These are phyloP conservation scores for Oreochromis tanganicae DNA, from an alignment of 2,113 vertebrate genomes.

Conservation along the genomic window DNA sequence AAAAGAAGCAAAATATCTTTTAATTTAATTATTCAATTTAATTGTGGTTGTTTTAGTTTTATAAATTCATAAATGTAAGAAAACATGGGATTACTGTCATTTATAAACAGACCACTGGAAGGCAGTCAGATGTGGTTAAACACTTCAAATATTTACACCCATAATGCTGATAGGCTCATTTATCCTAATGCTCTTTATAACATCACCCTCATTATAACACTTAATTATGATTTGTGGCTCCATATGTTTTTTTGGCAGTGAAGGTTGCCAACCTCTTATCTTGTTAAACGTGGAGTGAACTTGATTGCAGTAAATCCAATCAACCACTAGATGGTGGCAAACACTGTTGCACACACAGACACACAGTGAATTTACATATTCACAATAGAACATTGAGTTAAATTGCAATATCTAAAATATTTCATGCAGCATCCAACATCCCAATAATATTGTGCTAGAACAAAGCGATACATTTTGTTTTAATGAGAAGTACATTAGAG, in stretches of 20 bases:
- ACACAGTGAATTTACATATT: background rate
- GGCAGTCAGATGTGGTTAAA: background rate
- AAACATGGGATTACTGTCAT: background rate
- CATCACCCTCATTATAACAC: fast-evolving
- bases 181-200: background rate
- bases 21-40: background rate
- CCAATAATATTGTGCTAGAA: background rate
- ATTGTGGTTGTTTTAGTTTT: background rate
- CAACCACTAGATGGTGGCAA: background rate
- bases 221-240: fast-evolving
- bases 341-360: background rate
- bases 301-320: background rate
- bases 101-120: background rate
- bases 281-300: background rate
- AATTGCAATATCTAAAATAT: background rate
- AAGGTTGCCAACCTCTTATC: fast-evolving
- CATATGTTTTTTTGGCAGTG: background rate
- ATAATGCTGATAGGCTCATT: background rate
- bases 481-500: background rate
- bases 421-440: background rate
- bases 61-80: fast-evolving
- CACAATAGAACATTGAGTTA: background rate
- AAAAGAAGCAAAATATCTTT: background rate
- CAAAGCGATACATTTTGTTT: background rate
- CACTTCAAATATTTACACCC: background rate